Evolutionary conservation across 2,888 invertebrate genomes (phyloP).

Genomic region (Tenthredo notha): DNA sequence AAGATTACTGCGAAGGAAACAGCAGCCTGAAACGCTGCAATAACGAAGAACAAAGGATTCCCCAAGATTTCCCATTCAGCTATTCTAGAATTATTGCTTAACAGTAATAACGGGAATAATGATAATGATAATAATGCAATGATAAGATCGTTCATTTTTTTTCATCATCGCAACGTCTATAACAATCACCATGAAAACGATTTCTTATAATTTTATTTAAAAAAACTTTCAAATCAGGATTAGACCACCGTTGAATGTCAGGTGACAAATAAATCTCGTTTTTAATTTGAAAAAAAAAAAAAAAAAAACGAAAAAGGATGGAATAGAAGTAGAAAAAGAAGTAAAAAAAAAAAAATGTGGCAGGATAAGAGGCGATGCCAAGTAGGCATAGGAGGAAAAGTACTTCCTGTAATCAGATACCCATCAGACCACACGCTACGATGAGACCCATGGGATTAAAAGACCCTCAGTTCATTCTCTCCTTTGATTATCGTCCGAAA

Average conservation of each 20-base stretch:
- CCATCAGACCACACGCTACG: conserved; percentile 51
- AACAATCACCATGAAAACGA: background rate
- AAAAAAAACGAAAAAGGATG: background rate
- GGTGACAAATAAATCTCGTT: background rate
- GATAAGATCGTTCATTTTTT: background rate
- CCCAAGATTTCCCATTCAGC: background rate
- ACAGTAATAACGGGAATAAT: background rate
- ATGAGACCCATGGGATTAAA: conserved; percentile 47
- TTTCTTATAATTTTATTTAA: background rate
- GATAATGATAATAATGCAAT: background rate
- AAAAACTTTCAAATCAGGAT: background rate
- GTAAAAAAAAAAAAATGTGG: background rate
- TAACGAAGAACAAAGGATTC: conserved; percentile 30
- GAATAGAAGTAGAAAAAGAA: background rate
- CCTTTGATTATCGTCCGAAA: conserved; percentile 39
- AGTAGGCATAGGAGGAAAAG: conserved; percentile 39
- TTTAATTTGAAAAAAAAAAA: background rate
- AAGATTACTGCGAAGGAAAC: conserved; percentile 28
- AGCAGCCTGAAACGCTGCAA: conserved; percentile 14
- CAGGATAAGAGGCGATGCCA: background rate
- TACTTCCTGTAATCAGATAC: conserved; percentile 50
- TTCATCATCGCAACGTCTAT: background rate
- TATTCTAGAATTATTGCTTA: conserved; percentile 14
- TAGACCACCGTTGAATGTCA: background rate
- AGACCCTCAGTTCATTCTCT: background rate